Percentiles rank a stretch among this genome's conserved stretches.
phyloP scores from a whole-genome alignment of 2,797 vertebrate species.

The Euthynnus affinis region DNA sequence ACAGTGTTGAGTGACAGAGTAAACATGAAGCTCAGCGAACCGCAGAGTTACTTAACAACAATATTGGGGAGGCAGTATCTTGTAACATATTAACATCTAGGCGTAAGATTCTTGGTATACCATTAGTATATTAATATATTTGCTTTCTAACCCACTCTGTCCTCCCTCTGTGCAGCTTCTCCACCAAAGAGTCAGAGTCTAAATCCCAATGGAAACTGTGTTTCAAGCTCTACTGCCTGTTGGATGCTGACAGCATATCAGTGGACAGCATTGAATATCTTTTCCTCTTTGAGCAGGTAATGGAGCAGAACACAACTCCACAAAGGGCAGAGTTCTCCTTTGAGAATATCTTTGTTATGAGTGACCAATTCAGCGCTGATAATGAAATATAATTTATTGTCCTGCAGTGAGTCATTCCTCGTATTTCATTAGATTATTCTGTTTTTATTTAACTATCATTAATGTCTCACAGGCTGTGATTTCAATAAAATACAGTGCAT shows the following conservation, averaged over 20 bases:
- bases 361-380: constrained; percentile 32
- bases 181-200: constrained; percentile 85
- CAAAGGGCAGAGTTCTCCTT: constrained; percentile 12
- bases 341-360: constrained; percentile 2
- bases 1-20: constrained; percentile 40
- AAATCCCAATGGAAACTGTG: constrained; percentile 89
- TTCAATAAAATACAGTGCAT: constrained; percentile 67
- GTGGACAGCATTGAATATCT: constrained; percentile 92
- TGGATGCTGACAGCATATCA: constrained; percentile 91
- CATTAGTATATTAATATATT: constrained; percentile 11
- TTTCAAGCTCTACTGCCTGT: constrained; percentile 94
- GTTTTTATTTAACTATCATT: constrained; percentile 59
- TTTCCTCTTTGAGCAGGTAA: constrained; percentile 96
- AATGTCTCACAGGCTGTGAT: constrained; percentile 61
- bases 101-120: constrained; percentile 9
- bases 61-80: constrained; percentile 9
- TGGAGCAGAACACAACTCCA: constrained; percentile 27
- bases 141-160: constrained; percentile 37
- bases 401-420: constrained; percentile 54
- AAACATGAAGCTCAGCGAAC: constrained; percentile 55
- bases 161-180: constrained; percentile 81
- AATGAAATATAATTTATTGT: constrained; percentile 52
- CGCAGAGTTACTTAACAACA: constrained; percentile 42
- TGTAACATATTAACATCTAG: constrained; percentile 56
- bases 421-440: constrained; percentile 54